These are phyloP conservation scores for Kryptolebias marmoratus DNA, from an alignment of 2,113 vertebrate genomes.

Conservation along the genomic window DNA sequence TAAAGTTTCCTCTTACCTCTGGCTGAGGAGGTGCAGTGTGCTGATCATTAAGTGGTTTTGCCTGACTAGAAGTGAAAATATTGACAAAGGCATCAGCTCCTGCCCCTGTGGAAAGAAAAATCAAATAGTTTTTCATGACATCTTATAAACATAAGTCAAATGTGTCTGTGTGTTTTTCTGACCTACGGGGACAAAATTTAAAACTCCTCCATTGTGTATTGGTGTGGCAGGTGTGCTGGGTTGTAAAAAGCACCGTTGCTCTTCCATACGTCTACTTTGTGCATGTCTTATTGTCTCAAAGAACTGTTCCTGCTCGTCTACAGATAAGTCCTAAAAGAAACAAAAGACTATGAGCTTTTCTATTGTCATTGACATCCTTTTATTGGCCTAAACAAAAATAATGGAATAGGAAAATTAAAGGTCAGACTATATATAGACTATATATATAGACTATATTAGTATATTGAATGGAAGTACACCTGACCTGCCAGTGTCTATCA, in stretches of 20 bases:
- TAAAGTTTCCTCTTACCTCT: slow-evolving; percentile 48
- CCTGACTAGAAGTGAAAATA: slow-evolving; percentile 44
- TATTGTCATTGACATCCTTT: background rate
- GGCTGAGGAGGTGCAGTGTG: slow-evolving; percentile 49
- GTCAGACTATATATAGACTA: slow-evolving; percentile 16
- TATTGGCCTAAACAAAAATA: background rate
- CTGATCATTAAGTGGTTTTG: slow-evolving; percentile 50
- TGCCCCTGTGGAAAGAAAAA: slow-evolving; percentile 51
- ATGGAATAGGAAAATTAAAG: background rate
- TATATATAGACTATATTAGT: slow-evolving; percentile 1
- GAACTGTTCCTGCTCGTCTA: slow-evolving; percentile 81
- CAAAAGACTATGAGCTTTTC: background rate
- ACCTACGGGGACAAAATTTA: slow-evolving; percentile 56
- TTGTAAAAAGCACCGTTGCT: slow-evolving; percentile 83
- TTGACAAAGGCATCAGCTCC: slow-evolving; percentile 83
- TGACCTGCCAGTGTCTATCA: slow-evolving; percentile 46
- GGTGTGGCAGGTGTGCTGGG: slow-evolving; percentile 53
- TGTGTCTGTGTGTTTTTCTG: slow-evolving; percentile 20
- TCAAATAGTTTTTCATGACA: slow-evolving; percentile 15
- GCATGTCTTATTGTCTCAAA: slow-evolving; percentile 83
- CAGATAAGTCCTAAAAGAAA: slow-evolving; percentile 29
- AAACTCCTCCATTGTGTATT: slow-evolving; percentile 48
- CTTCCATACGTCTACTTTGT: slow-evolving; percentile 85
- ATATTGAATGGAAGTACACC: background rate
- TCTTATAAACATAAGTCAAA: slow-evolving; percentile 13